Conservation (phyloP, 2,797 vertebrate genomes). For the Crypturellus tataupa region DNA sequence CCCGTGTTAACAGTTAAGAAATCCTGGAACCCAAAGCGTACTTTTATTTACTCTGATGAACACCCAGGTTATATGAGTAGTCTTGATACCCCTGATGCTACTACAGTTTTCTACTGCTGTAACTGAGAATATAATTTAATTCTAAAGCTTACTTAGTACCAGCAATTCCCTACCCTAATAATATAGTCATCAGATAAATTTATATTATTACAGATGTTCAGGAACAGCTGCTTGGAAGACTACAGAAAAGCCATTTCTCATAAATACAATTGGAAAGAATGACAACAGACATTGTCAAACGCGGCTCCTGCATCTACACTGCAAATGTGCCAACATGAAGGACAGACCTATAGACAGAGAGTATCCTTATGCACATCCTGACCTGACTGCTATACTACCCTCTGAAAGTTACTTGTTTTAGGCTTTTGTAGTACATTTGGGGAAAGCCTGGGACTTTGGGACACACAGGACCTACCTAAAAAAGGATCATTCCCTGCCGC, state of each 20-base stretch:
- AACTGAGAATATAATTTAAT: background rate
- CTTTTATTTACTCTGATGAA: background rate
- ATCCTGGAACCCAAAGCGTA: background rate
- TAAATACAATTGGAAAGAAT: background rate
- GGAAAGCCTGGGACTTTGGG: background rate
- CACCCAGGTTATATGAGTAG: background rate
- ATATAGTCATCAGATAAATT: background rate
- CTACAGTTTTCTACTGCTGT: background rate
- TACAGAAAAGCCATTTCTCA: background rate
- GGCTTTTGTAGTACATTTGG: background rate
- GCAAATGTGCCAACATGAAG: background rate
- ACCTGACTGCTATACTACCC: background rate
- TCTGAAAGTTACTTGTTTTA: background rate
- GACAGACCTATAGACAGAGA: background rate
- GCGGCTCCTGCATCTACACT: rapidly evolving
- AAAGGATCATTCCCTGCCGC: background rate
- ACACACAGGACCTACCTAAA: rapidly evolving
- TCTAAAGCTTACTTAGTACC: background rate
- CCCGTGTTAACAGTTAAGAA: background rate
- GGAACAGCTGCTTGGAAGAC: background rate
- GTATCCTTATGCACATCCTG: background rate
- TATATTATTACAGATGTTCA: background rate
- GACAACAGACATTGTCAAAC: background rate
- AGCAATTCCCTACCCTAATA: background rate
- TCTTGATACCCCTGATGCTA: background rate